phyloP scores from a whole-genome alignment of 2,113 vertebrate genomes.

The Alces alces region DNA sequence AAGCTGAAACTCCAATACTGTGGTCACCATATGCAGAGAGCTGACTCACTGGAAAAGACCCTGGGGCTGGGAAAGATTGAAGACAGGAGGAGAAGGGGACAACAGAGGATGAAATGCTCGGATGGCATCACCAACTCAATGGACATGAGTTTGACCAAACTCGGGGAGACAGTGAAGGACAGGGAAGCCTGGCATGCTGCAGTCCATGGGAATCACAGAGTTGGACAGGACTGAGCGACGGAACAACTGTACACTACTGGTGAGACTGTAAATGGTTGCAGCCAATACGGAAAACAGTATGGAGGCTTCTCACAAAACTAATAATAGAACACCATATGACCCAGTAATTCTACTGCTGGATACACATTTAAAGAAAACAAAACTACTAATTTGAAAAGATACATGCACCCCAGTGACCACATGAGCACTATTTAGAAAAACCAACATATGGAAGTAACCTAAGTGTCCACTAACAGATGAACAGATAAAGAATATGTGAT shows the following conservation, averaged over 20 bases:
- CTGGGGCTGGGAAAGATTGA: neutral
- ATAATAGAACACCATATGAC: neutral
- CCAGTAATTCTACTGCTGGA: neutral
- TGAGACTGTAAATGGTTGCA: neutral
- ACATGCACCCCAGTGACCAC: neutral
- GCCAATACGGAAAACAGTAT: neutral
- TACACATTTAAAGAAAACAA: neutral
- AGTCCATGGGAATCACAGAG: neutral
- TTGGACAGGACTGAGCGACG: fast-evolving
- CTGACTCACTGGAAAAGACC: neutral
- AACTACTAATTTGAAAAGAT: neutral
- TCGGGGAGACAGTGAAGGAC: neutral
- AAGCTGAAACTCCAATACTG: neutral
- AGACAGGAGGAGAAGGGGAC: neutral
- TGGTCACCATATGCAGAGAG: neutral
- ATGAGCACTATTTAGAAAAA: neutral
- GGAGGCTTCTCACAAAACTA: neutral
- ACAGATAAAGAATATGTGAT: neutral
- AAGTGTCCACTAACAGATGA: neutral
- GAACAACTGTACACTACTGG: neutral
- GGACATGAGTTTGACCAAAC: neutral
- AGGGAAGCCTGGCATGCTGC: neutral
- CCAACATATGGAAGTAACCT: neutral
- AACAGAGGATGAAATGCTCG: neutral
- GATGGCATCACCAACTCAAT: neutral